phyloP scores from a whole-genome alignment of 2,888 invertebrate genomes.

The Blera fallax region DNA sequence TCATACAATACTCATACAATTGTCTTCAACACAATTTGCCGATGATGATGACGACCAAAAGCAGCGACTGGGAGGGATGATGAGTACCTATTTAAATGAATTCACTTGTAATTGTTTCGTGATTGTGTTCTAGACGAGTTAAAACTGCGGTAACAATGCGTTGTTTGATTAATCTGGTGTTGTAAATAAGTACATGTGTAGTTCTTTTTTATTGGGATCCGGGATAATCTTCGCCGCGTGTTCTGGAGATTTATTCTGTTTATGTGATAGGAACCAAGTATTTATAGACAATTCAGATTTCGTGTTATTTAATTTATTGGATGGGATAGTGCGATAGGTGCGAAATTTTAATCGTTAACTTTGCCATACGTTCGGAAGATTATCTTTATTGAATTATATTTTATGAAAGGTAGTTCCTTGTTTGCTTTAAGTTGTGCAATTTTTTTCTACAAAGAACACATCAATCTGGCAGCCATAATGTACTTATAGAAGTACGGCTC shows the following conservation, averaged over 20 bases:
- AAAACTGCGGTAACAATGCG: neutral
- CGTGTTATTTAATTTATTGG: too few species aligned
- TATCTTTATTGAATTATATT: too few species aligned
- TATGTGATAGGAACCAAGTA: too few species aligned
- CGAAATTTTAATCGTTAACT: neutral
- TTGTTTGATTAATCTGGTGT: slow-evolving; percentile 2
- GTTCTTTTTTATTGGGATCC: neutral
- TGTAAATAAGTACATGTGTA: neutral
- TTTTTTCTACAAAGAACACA: too few species aligned
- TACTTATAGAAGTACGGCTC: too few species aligned
- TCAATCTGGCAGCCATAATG: too few species aligned
- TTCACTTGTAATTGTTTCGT: slow-evolving; percentile 20
- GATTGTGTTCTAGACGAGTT: neutral
- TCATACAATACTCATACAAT: slow-evolving; percentile 26
- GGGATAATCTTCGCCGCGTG: neutral
- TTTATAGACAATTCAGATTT: too few species aligned
- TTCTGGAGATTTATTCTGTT: neutral
- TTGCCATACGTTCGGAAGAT: neutral
- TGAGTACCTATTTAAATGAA: neutral
- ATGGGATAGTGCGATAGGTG: neutral
- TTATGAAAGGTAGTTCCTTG: too few species aligned
- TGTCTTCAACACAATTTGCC: slow-evolving; percentile 28
- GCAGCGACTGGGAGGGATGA: neutral
- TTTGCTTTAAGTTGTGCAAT: too few species aligned
- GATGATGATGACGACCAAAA: neutral